Percentiles rank a stretch among this genome's conserved stretches.
Conservation (phyloP, 64 coral and sea anemone species). For the Catalaphyllia jardinei region DNA sequence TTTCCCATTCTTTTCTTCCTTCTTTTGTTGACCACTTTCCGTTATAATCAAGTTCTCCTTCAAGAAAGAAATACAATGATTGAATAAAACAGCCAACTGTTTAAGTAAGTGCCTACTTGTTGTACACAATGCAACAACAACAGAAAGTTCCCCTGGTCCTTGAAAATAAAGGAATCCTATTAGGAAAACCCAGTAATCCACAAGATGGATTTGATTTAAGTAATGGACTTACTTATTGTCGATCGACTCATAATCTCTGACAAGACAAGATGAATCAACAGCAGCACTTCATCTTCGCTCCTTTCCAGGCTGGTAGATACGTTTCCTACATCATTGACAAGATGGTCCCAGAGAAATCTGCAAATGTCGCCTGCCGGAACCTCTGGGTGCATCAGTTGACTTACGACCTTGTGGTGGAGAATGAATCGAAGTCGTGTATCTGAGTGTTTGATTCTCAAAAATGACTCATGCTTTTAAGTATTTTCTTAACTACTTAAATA, state of each 20-base stretch:
- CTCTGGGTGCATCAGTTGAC: background rate
- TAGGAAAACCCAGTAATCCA: too few relatives aligned
- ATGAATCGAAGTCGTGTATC: background rate
- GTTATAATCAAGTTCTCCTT: background rate
- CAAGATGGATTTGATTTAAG: background rate
- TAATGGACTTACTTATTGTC: background rate
- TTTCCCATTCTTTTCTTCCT: constrained; percentile 48
- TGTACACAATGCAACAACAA: too few relatives aligned
- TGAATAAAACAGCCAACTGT: background rate
- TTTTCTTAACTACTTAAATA: too few relatives aligned
- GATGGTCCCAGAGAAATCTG: constrained; percentile 41
- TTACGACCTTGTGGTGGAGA: background rate
- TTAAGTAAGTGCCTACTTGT: background rate
- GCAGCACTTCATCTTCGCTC: constrained; percentile 51
- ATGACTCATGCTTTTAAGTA: too few relatives aligned
- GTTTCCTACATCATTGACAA: constrained; percentile 35
- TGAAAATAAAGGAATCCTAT: too few relatives aligned
- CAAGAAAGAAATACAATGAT: background rate
- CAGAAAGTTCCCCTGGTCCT: background rate
- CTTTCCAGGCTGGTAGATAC: constrained; percentile 37
- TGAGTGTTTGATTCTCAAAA: background rate
- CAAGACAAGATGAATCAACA: constrained; percentile 33
- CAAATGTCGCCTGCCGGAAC: constrained; percentile 5
- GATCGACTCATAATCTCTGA: constrained; percentile 16
- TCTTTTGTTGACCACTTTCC: constrained; percentile 17